Percentiles rank a stretch among this genome's conserved stretches.
phyloP scores from a whole-genome alignment of 2,888 invertebrate genomes.

The Platypus cylindrus region DNA sequence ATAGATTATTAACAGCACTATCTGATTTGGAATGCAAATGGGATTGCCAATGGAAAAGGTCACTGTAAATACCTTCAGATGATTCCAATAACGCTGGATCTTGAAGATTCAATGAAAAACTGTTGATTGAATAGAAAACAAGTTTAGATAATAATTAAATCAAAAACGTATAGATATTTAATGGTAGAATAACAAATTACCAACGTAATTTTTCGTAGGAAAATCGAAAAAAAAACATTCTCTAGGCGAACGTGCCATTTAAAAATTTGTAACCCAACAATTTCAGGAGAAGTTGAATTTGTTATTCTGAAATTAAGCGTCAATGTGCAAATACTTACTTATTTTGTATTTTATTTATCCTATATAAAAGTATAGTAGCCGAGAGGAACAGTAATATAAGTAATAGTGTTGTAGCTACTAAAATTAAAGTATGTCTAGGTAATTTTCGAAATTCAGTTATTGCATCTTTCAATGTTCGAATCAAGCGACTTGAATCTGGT shows the following conservation, averaged over 20 bases:
- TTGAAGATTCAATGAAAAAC: slow-evolving; percentile 18
- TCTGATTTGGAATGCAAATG: slow-evolving; percentile 60
- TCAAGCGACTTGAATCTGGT: slow-evolving; percentile 18
- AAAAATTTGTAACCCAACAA: no score
- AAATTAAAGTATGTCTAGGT: slow-evolving; percentile 39
- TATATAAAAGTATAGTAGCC: slow-evolving; percentile 43
- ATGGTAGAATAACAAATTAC: no score
- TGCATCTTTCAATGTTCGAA: slow-evolving; percentile 20
- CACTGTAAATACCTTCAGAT: slow-evolving; percentile 50
- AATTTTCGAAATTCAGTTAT: slow-evolving; percentile 27
- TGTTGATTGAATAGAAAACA: no score
- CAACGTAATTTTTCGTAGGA: no score
- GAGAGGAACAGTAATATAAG: slow-evolving; percentile 44
- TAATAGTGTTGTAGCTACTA: slow-evolving; percentile 42
- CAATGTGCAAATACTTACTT: slow-evolving; percentile 15
- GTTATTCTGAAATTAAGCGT: neutral
- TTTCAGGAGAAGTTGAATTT: no score
- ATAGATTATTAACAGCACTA: slow-evolving; percentile 57
- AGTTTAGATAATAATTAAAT: no score
- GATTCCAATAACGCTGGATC: slow-evolving; percentile 23
- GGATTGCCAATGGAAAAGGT: slow-evolving; percentile 56
- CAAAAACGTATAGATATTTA: no score
- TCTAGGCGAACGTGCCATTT: no score
- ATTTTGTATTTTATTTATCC: slow-evolving; percentile 39
- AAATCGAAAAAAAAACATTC: slow-evolving; percentile 2